Evolutionary conservation across 2,888 invertebrate genomes (phyloP), one percentile per base, ranked within the genome.

Genomic region (Amiota communis): DNA sequence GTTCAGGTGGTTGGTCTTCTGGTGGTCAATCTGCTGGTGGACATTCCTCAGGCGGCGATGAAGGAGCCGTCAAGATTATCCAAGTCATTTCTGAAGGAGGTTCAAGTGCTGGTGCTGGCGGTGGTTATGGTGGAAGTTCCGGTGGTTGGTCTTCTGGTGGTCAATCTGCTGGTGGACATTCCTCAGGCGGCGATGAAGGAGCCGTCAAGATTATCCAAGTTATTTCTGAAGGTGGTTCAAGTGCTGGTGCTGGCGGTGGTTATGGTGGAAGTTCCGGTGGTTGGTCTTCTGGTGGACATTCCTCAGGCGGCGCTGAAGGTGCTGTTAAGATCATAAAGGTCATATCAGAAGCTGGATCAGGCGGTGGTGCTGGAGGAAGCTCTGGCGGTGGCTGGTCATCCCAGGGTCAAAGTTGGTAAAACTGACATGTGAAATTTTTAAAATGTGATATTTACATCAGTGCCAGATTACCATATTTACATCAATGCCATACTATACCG

Each of bases 371-470:
- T 13, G 17, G 49, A 12, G 65, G 63, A 11, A 46, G 63, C 9
- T n/a, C 65, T 17, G 65, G 65, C 46, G 63, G 36, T 46, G 63
- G 17, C 20, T 65, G 65, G 65, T 47, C 65, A 8, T 53, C 67
- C 12, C 67, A 51, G 17, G 65, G 65, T 13, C 51, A 51, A 13
- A 68, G 67, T 15, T 68, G 67, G 67, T 68, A 68, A 59, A 20
- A 36, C 59, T 59, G 15, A 13, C 17, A 17, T 20, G 11, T 20
- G 53, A 53, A 20, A 23, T 68, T 13, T 65, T 48, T 10, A 59
- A 20, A 59, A 20, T 68, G 67, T 68, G 67, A 68, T 68, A 68
- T 68, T 51, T 17, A 65, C 65, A 17, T 36, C 36, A 36, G 36
- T 36, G 36, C 36, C 36, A 36, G 36, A 36, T 36, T 4, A 4